Evolutionary conservation across 2,797 vertebrate species (phyloP), one percentile per base, ranked within the genome.

Genomic region (Cetoscarus ocellatus): DNA sequence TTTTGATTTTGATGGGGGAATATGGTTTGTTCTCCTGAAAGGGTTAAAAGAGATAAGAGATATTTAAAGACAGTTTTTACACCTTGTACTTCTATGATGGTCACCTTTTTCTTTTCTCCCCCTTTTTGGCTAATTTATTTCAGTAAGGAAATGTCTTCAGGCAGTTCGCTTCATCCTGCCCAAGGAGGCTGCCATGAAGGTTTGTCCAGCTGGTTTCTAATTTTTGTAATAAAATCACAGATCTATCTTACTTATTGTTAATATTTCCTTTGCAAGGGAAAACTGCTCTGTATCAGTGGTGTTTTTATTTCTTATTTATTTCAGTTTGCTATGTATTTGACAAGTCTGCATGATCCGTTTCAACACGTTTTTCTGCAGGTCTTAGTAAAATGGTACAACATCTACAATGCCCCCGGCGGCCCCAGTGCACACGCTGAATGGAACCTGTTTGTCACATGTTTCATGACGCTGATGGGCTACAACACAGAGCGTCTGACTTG

Each of bases 391-490:
- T 99, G 98, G 98, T 99, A 99, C 85, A 99, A 96, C 54, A 96
- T 96, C 70, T 97, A 98, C 81, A 99, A 99, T 0, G 98, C 98
- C 6, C 97, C 97, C 0, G 98, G 98, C 7, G 97, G 98, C 14
- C 97, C 97, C 71, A 96, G 95, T 72, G 94, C 95, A 73, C 97
- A 98, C 68, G 94, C 96, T 0, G 98, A 99, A 82, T 99, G 97
- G 97, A 98, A 95, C 85, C 90, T 97, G 51, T 99, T 99, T 84
- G 95, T 99, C 67, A 98, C 95, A 0, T 99, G 98, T 77, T 95
- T 99, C 50, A 95, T 99, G 96, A 97, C 96, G 8, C 93, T 99
- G 90, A 98, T 99, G 97, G 98, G 98, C 58, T 99, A 99, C 93
- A 98, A 97, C 91, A 99, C 98, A 0, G 97, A 99, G 63, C 96